Evolutionary conservation across 2,888 invertebrate species (phyloP), one percentile per base, ranked within the genome.

Genomic region (Adelphocoris suturalis): DNA sequence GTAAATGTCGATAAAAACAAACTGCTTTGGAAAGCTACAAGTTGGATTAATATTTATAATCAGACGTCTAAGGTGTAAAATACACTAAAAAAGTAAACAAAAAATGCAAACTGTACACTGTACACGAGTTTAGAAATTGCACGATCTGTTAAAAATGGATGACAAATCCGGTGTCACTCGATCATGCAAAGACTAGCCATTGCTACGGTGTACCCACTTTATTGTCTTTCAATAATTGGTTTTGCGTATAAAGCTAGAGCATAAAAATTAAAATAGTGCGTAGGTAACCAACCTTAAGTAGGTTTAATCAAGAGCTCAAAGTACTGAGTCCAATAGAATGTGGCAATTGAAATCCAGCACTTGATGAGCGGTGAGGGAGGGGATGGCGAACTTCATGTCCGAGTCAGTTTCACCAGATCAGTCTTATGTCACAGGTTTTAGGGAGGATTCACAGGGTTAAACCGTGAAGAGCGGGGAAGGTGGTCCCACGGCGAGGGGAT

Each of bases 361-460:
- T 23, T 68, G 68, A 68, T 11, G 68, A 23, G 52, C 13, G 52
- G 52, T 13, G 52, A 52, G 52, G 68, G 23, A 19, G 16, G 61
- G 68, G 11, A 13, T 68, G 14, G 57, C n/a, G 13, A 23, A 68
- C 23, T 37, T 37, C 37, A 68, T 23, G 68, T 68, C 11, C 23
- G 27, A 23, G 12, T 23, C 0, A 23, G 11, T 19, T 23, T 23
- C 68, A 23, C 68, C 68, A 27, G 11, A 68, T 68, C 68, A 68
- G 68, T 68, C 68, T 68, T 68, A 27, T 27, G 4, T 68, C 68
- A 27, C 68, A 68, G 68, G 13, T 23, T 12, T 27, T 12, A 68
- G 57, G 11, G 68, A n/a, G 68, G 68, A 68, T 68, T 68, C 68
- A 68, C 68, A 68, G 68, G 11, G 68, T 68, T 23, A 68, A 68